Evolutionary conservation across 2,113 vertebrate species (phyloP).

Genomic region (Amphiprion ocellaris): DNA sequence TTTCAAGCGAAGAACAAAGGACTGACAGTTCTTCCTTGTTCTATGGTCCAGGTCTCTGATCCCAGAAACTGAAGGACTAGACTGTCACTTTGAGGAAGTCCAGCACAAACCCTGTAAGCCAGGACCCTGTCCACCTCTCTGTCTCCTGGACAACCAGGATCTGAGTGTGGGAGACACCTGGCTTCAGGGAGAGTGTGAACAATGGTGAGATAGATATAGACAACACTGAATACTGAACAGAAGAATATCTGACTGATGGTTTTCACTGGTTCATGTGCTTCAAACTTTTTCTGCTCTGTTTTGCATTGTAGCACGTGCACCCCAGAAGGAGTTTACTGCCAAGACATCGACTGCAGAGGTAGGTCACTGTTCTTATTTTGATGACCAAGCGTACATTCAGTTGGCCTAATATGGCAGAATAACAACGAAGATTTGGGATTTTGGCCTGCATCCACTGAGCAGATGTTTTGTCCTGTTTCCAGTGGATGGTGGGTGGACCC

Average conservation of each 20-base stretch:
- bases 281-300: constrained; percentile 6
- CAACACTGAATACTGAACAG: neutral
- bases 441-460: too few species aligned
- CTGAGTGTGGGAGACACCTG: constrained; percentile 88
- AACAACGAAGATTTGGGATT: too few species aligned
- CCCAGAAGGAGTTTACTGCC: constrained; percentile 89
- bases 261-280: neutral
- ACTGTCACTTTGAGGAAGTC: constrained; percentile 87
- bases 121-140: constrained; percentile 87
- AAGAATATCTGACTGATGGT: neutral
- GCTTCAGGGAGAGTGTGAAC: constrained; percentile 88
- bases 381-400: neutral
- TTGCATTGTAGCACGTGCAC: constrained; percentile 86
- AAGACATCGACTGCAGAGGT: constrained; percentile 87
- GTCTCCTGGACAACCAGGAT: constrained; percentile 79
- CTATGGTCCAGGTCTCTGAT: constrained; percentile 80
- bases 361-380: constrained; percentile 31
- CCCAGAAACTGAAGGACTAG: constrained; percentile 69
- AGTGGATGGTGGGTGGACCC: constrained; percentile 89
- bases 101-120: constrained; percentile 86
- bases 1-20: too few species aligned
- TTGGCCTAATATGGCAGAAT: neutral
- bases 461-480: constrained; percentile 7
- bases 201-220: constrained; percentile 84
- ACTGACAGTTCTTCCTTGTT: neutral